Base-by-base conservation (phyloP, 2,888 invertebrate genomes). In the Dicyrtoma fusca region DNA sequence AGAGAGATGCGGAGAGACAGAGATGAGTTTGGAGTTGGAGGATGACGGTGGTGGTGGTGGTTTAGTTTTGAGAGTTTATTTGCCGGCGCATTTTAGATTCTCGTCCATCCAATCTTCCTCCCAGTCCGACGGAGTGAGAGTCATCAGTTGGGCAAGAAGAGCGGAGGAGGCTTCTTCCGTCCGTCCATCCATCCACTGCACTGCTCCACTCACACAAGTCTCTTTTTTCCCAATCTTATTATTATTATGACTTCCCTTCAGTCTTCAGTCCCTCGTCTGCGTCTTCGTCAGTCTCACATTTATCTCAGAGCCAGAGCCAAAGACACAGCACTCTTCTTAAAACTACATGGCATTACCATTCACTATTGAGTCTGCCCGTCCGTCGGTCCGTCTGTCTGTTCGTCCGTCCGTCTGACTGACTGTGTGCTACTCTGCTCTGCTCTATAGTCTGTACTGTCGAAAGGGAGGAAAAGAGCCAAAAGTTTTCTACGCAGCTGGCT, bases 41-140 rank as follows among this genome's bases (percentile, higher is more conserved):
- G 5, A 25, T 34, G 34, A n/a, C 14, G 25, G 23, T n/a, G 4
- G n/a, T 8, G 26, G 21, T 17, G 25, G 34, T 26, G 61, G 55
- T 14, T 23, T 23, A 23, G 55, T 64, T 64, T 19, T 23, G 4
- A 10, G 14, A 2, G 26, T 26, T 57, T 25, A 49, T 51, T 25
- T 53, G 55, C 66, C 66, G 66, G 66, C 44, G 66, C 42, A 68
- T 68, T 68, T 55, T 55, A 26, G 34, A 68, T 53, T 68, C 42
- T 55, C 10, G 55, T 55, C 19, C 66, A 55, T 68, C 66, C 42
- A 68, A 68, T 68, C 55, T 68, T 68, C 55, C 55, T 44, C 55
- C 66, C 55, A 68, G 66, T 68, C 55, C n/a, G 26, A 10, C 5
- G n/a, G n/a, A n/a, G n/a, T n/a, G n/a, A n/a, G n/a, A n/a, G n/a